Base-by-base conservation (phyloP, 2,113 vertebrate species). In the Lasiurus cinereus region DNA sequence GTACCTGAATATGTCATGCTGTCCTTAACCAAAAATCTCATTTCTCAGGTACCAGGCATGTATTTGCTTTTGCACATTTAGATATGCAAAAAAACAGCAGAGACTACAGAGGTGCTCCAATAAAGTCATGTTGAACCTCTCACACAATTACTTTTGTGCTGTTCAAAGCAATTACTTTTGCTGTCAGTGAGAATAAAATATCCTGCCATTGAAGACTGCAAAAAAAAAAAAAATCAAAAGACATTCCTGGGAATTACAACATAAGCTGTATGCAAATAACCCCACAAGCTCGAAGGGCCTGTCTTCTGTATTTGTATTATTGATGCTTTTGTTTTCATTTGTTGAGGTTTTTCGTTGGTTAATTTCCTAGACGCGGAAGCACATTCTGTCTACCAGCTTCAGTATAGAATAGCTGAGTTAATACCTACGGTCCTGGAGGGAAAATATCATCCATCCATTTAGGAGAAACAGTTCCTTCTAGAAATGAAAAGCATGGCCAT, bases 141-240 rank as follows among this genome's bases (percentile, higher is more conserved):
- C 67, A 89, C 90, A 89, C 52, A 93, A 93, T 94, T 83, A 73
- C 0, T 97, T 87, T 95, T 96, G 69, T 94, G 97, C 69, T 95
- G 74, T 95, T 94, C 52, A 87, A n/a, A 96, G 69, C 83, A 97
- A 94, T 95, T 98, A 76, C 93, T 97, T 97, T 90, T 97, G 36
- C 70, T 97, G 90, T 96, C 90, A 97, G 59, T 11, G 48, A 29
- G 43, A 94, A 96, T 94, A 94, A 97, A 94, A 90, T 93, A 97
- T 94, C 90, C 67, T 64, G 43, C 50, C 77, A 59, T 7, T 46
- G 33, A 70, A 83, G 36, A 83, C 27, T 29, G 11, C 8, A 39
- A 39, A 39, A 39, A 39, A 39, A 39, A 59, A 46, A 84, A 76
- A 90, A 67, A 76, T 77, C 33, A 88, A 83, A 83, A 54, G 14